Evolutionary conservation across 2,888 invertebrate genomes (phyloP), one percentile per base, ranked within the genome.

Genomic region (Automeris io): DNA sequence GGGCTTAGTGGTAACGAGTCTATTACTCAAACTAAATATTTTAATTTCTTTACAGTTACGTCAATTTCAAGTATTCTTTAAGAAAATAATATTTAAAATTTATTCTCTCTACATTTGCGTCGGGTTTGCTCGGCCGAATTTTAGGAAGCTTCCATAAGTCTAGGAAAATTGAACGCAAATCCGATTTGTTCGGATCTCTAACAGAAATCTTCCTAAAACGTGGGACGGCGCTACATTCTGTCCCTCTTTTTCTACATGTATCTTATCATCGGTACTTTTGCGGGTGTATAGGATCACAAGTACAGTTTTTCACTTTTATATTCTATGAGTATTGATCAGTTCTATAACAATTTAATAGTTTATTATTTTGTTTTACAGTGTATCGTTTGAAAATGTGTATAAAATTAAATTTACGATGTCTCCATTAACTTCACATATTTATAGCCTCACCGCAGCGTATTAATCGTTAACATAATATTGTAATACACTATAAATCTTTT

Each of bases 151-250:
- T 68, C 69, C 61, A 65, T 76, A 75, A 79, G 72, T 79, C 77
- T 76, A 67, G 66, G 73, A 76, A 75, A 80, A 83, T 82, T 80
- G 77, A 75, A 80, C 73, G 74, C 69, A 79, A 83, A 83, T 83
- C 80, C 71, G 81, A 83, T 83, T 81, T 81, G 70, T 70, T 50
- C 61, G 66, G 60, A 69, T 71, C 57, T 60, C 50, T 57, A 51
- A 58, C 61, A 59, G 54, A 67, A 70, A 70, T 71, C 61, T 69
- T 61, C 49, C 50, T 61, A 60, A 69, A 69, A 55, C 49, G 58
- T 55, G 55, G 57, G 61, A 64, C 57, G 47, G 63, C 64, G 66
- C 64, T 60, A 52, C 54, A 47, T 60, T 60, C 53, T 41, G 18
- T 38, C 36, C 39, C 38, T 34, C 33, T 42, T 29, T 37, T 33